These are phyloP conservation scores for Periparus ater DNA, from an alignment of 2,797 vertebrate genomes.

Conservation along the genomic window DNA sequence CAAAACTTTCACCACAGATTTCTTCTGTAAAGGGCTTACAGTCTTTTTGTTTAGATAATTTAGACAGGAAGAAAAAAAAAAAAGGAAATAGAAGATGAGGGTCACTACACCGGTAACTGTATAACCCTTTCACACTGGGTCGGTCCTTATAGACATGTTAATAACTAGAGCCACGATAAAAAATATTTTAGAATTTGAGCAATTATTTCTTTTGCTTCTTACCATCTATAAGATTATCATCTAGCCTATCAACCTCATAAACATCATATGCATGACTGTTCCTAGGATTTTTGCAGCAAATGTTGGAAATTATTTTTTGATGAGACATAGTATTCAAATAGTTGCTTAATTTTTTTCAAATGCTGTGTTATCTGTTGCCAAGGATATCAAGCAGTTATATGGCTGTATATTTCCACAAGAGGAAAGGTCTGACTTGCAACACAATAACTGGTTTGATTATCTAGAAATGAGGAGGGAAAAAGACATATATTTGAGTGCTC, in stretches of 20 bases:
- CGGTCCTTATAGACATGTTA: background rate
- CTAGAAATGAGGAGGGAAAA: conserved; percentile 1
- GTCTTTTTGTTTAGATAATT: background rate
- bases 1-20: background rate
- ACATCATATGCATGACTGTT: background rate
- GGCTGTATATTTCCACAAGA: conserved; percentile 32
- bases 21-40: background rate
- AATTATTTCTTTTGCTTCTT: conserved; percentile 8
- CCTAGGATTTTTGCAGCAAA: conserved; percentile 2
- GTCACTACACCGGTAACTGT: background rate
- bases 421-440: conserved; percentile 37
- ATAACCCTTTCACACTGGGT: background rate
- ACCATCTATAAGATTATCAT: background rate
- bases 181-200: background rate
- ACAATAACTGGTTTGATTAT: conserved; percentile 65
- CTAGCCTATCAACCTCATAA: background rate
- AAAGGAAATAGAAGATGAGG: background rate
- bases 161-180: background rate
- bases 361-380: conserved; percentile 39
- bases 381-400: conserved; percentile 47
- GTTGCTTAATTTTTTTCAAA: conserved; percentile 47
- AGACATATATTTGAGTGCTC: conserved; percentile 24
- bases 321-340: conserved; percentile 30
- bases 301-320: conserved; percentile 37
- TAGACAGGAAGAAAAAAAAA: background rate